phyloP scores from a whole-genome alignment of 30 jellyfish, hydroid and myxozoan species.

The Cassiopea andromeda region DNA sequence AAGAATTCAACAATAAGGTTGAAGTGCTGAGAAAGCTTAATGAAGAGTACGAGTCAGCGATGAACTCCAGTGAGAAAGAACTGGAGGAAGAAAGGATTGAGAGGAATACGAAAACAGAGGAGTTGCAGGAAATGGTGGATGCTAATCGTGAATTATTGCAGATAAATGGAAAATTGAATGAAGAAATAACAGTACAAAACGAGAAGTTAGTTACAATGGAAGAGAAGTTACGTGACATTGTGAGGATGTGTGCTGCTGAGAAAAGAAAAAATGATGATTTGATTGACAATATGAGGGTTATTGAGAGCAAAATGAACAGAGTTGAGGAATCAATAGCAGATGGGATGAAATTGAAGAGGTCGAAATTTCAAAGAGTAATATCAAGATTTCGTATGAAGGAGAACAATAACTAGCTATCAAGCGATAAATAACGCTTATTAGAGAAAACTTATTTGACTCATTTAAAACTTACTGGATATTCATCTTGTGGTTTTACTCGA shows the following conservation, averaged over 20 bases:
- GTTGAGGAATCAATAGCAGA: neutral
- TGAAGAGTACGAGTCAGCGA: neutral
- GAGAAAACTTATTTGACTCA: no score
- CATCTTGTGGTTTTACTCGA: no score
- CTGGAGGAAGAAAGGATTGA: neutral
- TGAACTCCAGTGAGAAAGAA: neutral
- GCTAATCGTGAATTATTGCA: neutral
- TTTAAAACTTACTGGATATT: no score
- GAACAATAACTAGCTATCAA: no score
- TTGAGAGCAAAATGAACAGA: neutral
- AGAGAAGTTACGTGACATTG: neutral
- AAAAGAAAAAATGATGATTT: neutral
- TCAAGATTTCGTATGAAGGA: no score
- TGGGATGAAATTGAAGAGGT: neutral
- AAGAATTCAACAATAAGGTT: neutral
- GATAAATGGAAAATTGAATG: neutral
- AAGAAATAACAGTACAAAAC: neutral
- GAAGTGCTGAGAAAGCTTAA: neutral
- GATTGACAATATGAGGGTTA: neutral
- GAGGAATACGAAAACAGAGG: neutral
- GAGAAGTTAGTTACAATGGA: neutral
- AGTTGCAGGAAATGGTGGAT: neutral
- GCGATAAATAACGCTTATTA: no score
- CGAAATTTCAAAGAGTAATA: neutral
- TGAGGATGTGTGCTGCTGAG: neutral